Evolutionary conservation across 1,140 invertebrate species (phyloP), one percentile per base, ranked within the genome.

Genomic region (Trichomalopsis sarcophagae): DNA sequence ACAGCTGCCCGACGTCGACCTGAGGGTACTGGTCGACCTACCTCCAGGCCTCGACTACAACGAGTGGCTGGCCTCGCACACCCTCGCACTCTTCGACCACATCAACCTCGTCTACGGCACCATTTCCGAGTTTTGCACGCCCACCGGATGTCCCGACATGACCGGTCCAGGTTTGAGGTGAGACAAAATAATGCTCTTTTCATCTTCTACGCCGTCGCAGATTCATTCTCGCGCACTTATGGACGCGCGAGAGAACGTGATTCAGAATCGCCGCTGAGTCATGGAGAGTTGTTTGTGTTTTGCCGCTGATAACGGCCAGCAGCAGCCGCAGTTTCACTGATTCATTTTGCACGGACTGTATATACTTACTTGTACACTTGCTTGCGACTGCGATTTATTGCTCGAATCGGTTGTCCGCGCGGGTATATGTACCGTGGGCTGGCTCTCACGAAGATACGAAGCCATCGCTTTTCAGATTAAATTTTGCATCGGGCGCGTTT

Each of bases 21-120:
- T 99, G 93, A 96, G 96, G 91, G 96, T 98, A 93, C 94, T 99
- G 90, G 97, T 99, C 86, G 97, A 98, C 92, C 95, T 99, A 93
- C 98, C 98, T 88, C 95, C 96, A 86, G 98, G 97, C 87, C 95
- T 99, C 91, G 98, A 99, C 93, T 97, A 98, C 94, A 99, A 99
- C 94, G 98, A 99, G 95, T 99, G 98, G 98, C 96, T 99, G 87
- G 98, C 98, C 84, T 99, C 98, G 87, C 98, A 99, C 92, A 99
- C 98, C 81, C 96, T 99, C 92, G 97, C 98, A 94, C 97, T 99
- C 92, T 99, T 99, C 93, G 98, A 99, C 92, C 98, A 99, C 94
- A 98, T 99, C 87, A 99, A 99, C 94, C 95, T 99, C 93, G 95
- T 99, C 89, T 99, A 99, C 95, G 98, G 98, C 92, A 98, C 98